Conservation (phyloP, 2,113 vertebrate genomes). For the Rhineura floridana region DNA sequence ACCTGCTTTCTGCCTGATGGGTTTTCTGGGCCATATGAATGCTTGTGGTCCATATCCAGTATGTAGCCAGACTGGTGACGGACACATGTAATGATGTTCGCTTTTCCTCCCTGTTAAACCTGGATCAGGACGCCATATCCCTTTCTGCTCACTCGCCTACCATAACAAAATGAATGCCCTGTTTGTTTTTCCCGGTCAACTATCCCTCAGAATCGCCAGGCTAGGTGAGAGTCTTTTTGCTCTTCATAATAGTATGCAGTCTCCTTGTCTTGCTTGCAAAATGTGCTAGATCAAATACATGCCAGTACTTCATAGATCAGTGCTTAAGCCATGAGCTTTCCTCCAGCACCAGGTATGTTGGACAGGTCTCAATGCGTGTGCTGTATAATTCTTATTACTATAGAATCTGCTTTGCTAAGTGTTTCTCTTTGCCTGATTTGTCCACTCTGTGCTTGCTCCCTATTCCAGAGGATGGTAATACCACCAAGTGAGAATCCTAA, state of each 20-base stretch:
- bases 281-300: neutral
- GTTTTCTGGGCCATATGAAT: neutral
- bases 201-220: neutral
- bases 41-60: neutral
- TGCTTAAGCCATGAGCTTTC: neutral
- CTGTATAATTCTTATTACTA: neutral
- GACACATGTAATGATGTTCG: neutral
- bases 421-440: neutral
- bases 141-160: neutral
- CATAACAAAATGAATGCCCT: neutral
- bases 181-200: neutral
- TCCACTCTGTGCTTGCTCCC: neutral
- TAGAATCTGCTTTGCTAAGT: neutral
- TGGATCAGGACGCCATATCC: neutral
- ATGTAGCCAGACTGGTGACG: neutral
- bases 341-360: neutral
- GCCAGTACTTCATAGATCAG: neutral
- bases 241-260: neutral
- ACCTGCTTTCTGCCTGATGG: neutral
- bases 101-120: neutral
- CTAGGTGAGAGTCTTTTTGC: neutral
- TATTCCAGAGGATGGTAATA: neutral
- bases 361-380: neutral
- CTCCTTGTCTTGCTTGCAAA: neutral
- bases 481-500: neutral